phyloP scores from a whole-genome alignment of 2,888 invertebrate genomes.

The Drosophila mulleri region DNA sequence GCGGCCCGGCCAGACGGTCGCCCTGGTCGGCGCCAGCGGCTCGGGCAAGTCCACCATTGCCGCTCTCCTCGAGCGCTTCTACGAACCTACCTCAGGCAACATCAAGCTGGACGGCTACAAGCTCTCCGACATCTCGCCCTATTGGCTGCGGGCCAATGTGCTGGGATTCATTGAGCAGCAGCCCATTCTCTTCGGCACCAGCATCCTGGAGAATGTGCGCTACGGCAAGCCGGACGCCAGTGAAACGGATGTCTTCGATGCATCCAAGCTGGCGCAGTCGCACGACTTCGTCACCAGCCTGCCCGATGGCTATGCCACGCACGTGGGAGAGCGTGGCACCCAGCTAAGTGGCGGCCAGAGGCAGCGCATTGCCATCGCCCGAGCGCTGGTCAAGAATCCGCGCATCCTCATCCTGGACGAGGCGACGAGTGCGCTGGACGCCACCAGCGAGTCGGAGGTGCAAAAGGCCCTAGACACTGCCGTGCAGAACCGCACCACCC shows the following conservation, averaged over 20 bases:
- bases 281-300: constrained; percentile 94
- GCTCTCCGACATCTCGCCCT: constrained; percentile 85
- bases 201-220: constrained; percentile 96
- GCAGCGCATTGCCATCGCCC: constrained; percentile 97
- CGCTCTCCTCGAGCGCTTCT: constrained; percentile 92
- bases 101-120: constrained; percentile 85
- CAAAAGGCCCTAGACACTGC: constrained; percentile 95
- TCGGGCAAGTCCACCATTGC: constrained; percentile 98
- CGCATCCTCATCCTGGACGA: constrained; percentile 95
- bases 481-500: constrained; percentile 93
- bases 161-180: constrained; percentile 97
- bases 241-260: constrained; percentile 90
- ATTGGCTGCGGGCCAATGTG: constrained; percentile 93
- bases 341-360: constrained; percentile 98
- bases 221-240: constrained; percentile 92
- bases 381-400: constrained; percentile 96
- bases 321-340: constrained; percentile 95
- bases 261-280: constrained; percentile 95
- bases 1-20: constrained; percentile 95
- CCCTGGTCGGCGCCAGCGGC: constrained; percentile 95
- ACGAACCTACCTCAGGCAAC: constrained; percentile 83
- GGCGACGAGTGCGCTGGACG: constrained; percentile 97
- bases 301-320: constrained; percentile 93
- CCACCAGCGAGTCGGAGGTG: constrained; percentile 95
- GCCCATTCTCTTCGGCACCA: constrained; percentile 96